Evolutionary conservation across 2,888 invertebrate species (phyloP).

Genomic region (Hybos culiciformis): DNA sequence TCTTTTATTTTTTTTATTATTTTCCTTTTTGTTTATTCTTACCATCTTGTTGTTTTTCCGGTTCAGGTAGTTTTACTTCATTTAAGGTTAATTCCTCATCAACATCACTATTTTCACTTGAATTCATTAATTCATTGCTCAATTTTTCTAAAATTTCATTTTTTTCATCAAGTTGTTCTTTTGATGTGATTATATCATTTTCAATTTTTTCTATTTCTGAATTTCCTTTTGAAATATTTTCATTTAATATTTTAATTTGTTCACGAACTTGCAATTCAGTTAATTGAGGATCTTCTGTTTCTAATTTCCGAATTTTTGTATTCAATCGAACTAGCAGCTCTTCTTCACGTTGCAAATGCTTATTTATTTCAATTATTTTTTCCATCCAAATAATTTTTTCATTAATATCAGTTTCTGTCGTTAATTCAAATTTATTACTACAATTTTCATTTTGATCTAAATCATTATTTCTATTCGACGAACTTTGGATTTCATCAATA

Average conservation of each 20-base stretch:
- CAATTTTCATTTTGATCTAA: background rate
- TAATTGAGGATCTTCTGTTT: constrained; percentile 35
- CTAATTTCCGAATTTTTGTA: constrained; percentile 47
- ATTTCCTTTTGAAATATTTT: constrained; percentile 38
- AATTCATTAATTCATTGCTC: constrained; percentile 36
- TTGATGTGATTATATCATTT: constrained; percentile 38
- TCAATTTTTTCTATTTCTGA: constrained; percentile 43
- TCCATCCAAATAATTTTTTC: constrained; percentile 56
- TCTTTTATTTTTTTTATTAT: too few species aligned
- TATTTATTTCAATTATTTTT: constrained; percentile 57
- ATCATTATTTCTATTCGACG: background rate
- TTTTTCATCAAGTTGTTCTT: constrained; percentile 41
- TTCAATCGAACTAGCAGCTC: constrained; percentile 54
- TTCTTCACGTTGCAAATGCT: constrained; percentile 58
- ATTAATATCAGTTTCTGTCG: background rate
- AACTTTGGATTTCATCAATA: too few species aligned
- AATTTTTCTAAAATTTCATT: constrained; percentile 42
- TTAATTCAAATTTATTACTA: background rate
- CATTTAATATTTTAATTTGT: constrained; percentile 36
- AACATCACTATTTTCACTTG: background rate
- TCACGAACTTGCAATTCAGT: constrained; percentile 37
- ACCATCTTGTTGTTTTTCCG: too few species aligned
- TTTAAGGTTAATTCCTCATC: background rate
- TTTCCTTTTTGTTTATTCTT: too few species aligned
- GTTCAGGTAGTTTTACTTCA: too few species aligned